Percentiles rank a stretch among this genome's conserved stretches.
Conservation (phyloP, 2,113 vertebrate genomes). For the Muscicapa adusta region DNA sequence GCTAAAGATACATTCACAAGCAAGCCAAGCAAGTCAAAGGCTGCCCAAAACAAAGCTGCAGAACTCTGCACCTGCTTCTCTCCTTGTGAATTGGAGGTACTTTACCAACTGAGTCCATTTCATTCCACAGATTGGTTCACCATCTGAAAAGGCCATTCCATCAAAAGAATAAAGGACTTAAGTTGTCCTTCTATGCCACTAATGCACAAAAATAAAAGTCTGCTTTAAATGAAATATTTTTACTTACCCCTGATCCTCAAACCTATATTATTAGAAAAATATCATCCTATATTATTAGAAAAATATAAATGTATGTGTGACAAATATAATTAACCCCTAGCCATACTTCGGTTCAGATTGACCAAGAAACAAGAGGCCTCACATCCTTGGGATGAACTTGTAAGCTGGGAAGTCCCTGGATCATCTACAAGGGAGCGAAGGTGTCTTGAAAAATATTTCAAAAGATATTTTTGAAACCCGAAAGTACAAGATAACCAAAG, state of each 20-base stretch:
- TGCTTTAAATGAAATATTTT: background rate
- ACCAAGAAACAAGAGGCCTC: background rate
- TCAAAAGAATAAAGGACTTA: background rate
- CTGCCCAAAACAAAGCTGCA: background rate
- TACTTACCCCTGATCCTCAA: background rate
- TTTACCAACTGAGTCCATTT: background rate
- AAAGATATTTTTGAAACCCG: background rate
- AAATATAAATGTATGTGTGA: background rate
- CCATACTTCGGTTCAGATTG: background rate
- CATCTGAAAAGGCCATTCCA: background rate
- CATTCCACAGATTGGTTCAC: background rate
- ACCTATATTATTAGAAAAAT: background rate
- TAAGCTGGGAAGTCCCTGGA: background rate
- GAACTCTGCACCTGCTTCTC: background rate
- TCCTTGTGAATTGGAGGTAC: background rate
- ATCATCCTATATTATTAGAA: background rate
- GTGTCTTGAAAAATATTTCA: background rate
- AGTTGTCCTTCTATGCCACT: background rate
- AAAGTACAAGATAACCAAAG: background rate
- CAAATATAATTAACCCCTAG: fast-evolving
- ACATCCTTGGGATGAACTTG: background rate
- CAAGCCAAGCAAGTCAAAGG: background rate
- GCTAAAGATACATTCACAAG: background rate
- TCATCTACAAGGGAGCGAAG: background rate
- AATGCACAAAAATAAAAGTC: background rate